Base-by-base conservation (phyloP, 2,888 invertebrate species). In the Trichacis sp. region DNA sequence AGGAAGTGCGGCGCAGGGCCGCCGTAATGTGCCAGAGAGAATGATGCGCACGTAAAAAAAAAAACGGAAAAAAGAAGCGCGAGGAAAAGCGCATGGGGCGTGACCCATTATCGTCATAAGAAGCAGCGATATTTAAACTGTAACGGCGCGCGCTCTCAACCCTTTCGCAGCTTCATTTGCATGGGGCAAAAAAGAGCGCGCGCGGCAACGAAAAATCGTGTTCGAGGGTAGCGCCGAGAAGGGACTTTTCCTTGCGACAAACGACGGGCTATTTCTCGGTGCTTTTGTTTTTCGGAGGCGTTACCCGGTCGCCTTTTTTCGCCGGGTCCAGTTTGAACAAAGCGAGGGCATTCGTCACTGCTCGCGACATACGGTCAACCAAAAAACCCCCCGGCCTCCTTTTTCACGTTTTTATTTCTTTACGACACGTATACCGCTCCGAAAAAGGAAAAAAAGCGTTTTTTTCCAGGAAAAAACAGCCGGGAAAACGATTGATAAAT, bases 121-220 rank as follows among this genome's bases (percentile, higher is more conserved):
- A 72, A 76, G 69, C 73, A 68, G 64, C 77, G 81, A 82, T 81
- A 83, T 83, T 83, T 82, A 81, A 82, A 81, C 76, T 77, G 79
- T 77, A 80, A 78, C 80, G 75, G 52, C 48, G 54, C 49, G 33
- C 49, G 57, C 36, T 48, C 52, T 50, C 72, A 82, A 82, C 82
- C 81, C 82, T 82, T 82, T 77, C 58, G 74, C 57, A 48, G 56
- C 64, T 73, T 77, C 70, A 81, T 82, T 82, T 82, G 79, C 82
- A 82, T 82, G 49, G 46, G 65, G 66, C 56, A 47, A 66, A 58
- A 60, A 40, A 40, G 40, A 64, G 47, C 30, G 49, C 50, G 57
- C 49, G 40, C n/a, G n/a, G n/a, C n/a, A n/a, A 33, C 52, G 30
- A 64, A 59, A 24, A 64, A 61, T 57, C 64, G 59, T 24, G 53